phyloP scores from a whole-genome alignment of 2,797 vertebrate species.

The Characodon lateralis region DNA sequence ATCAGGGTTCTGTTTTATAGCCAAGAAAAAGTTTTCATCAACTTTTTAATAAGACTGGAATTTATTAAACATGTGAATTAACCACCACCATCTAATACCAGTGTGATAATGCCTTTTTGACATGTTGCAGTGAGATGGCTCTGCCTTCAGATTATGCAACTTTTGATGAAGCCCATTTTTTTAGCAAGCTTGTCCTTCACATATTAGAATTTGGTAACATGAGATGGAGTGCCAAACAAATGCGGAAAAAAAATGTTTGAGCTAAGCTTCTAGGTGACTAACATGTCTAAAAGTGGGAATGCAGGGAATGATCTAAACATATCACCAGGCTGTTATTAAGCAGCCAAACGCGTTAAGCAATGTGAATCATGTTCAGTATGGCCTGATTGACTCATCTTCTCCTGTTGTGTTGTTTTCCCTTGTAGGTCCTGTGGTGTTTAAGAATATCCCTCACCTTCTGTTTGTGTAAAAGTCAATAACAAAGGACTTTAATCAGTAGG shows the following conservation, averaged over 20 bases:
- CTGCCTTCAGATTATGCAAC: neutral
- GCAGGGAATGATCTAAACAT: conserved; percentile 3
- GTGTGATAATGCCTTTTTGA: neutral
- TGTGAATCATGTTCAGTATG: conserved; percentile 5
- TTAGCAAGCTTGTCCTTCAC: neutral
- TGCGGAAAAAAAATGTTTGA: neutral
- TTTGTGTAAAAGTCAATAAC: conserved; percentile 1
- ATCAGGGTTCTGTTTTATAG: neutral
- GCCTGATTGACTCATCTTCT: conserved; percentile 2
- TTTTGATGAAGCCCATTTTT: neutral
- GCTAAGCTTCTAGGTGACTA: neutral
- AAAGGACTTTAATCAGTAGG: neutral
- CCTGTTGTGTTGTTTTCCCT: neutral
- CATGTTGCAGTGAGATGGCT: neutral
- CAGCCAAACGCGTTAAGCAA: neutral
- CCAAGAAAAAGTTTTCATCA: neutral
- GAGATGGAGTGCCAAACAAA: neutral
- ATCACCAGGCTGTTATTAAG: neutral
- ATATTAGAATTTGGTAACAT: neutral
- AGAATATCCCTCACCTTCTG: neutral
- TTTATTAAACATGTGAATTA: neutral
- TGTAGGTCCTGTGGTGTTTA: neutral
- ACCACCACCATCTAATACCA: neutral
- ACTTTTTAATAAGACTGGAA: neutral
- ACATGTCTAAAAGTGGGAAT: conserved; percentile 6